Conservation (phyloP, 2,113 vertebrate genomes). For the Gopherus flavomarginatus region DNA sequence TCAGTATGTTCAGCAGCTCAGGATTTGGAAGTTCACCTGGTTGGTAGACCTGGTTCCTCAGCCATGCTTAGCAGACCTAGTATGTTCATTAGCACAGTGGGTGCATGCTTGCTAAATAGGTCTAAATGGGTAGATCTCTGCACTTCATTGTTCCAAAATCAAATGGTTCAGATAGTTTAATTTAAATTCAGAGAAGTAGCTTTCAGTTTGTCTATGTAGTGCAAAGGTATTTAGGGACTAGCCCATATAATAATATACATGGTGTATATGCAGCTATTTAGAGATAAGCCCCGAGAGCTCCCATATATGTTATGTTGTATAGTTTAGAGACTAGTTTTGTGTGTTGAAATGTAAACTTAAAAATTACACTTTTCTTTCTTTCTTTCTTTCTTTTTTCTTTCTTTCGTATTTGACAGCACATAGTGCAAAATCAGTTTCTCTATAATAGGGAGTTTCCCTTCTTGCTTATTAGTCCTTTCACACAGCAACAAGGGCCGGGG, state of each 20-base stretch:
- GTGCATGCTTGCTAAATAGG: background rate
- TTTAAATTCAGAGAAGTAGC: background rate
- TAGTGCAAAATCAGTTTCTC: background rate
- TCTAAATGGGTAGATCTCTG: background rate
- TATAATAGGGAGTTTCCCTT: background rate
- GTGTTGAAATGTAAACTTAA: background rate
- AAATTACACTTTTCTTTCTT: background rate
- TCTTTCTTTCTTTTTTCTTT: background rate
- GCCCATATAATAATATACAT: background rate
- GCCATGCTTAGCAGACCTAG: background rate
- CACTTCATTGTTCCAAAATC: background rate
- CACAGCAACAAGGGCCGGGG: background rate
- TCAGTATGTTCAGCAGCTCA: slow-evolving; percentile 8
- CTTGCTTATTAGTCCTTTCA: background rate
- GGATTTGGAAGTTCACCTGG: background rate
- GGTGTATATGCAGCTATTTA: background rate
- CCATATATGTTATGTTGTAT: background rate
- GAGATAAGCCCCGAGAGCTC: background rate
- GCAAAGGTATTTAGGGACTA: background rate
- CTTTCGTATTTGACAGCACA: background rate
- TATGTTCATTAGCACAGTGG: background rate
- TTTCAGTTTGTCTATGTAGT: background rate
- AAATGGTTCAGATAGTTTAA: background rate
- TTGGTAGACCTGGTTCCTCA: background rate
- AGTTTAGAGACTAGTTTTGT: background rate